Evolutionary conservation across 2,797 vertebrate species (phyloP), one percentile per base, ranked within the genome.

Genomic region (Melanotaenia nigrans): DNA sequence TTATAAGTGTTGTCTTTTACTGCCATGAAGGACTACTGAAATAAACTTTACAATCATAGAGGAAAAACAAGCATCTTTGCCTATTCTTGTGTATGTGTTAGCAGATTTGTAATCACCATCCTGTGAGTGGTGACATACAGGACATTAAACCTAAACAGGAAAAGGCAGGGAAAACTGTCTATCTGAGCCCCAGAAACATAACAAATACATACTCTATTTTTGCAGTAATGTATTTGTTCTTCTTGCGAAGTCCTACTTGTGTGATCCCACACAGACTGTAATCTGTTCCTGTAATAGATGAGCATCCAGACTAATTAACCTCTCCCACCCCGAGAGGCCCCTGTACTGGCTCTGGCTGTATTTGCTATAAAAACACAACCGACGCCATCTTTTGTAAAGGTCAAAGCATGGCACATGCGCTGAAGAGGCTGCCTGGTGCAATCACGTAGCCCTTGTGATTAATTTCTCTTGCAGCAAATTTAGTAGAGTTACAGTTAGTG

Each of bases 1-100:
- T 95, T 96, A 94, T 96, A 96, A 95, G 94, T 96, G 96, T 97
- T 95, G 96, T 97, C 96, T 95, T 96, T 95, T 94, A 95, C 96
- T 96, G 96, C 96, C 94, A 94, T 95, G 90, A 96, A 95, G 87
- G 91, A 95, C 95, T 95, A 90, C 89, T 90, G 92, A 91, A 98
- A 97, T 97, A 97, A 98, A 97, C 94, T 94, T 95, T 95, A 92
- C 93, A 92, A 83, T 87, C 88, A 90, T 85, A 81, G 79, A 91
- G 82, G 78, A 85, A 78, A 55, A 20, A 25, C 63, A 66, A 65
- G 42, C 56, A 3, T 63, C 28, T 14, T 42, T 33, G 42, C 62
- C 62, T n/a, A 55, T 82, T 81, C 22, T 77, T 74, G 24, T 54
- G 20, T 54, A 54, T 75, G 36, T 61, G 9, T 61, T 32, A 62